Base-by-base conservation (phyloP, 2,113 vertebrate species). In the Drymodes brunneopygia region DNA sequence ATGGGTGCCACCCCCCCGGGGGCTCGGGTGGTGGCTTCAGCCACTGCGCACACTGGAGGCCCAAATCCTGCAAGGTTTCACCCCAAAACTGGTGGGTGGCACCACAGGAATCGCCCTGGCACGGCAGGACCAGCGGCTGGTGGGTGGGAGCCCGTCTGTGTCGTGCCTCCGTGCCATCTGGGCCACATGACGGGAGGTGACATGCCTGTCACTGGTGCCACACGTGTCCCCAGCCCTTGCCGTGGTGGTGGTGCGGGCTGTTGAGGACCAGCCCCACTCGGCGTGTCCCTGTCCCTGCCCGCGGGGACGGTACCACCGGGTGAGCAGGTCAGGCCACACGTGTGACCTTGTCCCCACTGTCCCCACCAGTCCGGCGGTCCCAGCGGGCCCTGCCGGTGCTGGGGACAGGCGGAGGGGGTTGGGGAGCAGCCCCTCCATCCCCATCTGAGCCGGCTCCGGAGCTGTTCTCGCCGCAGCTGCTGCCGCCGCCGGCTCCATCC, bases 41-140 rank as follows among this genome's bases (percentile, higher is more conserved):
- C 10, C 9, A 0, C 35, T 0, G 0, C 2, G 14, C 13, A 2
- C 2, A 0, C 21, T 4, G 15, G 8, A 2, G 44, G 40, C 31
- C 38, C 13, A 1, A 81, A 91, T 12, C 18, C 69, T 22, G 36
- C 21, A 3, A 28, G 47, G 5, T 82, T 64, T 74, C 61, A 56
- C 33, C 61, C 71, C 66, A 31, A 31, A 86, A 36, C 11, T 28
- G 35, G 12, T 9, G 65, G 42, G 56, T 42, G 56, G n/a, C 81
- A 28, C 36, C 10, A 0, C 0, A 4, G 70, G 38, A 23, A 9
- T 31, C 0, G 0, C 21, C 69, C 58, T 15, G 69, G 67, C 42
- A 17, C 1, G 1, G 33, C 4, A 2, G 67, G 31, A 27, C 2
- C 0, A 5, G 56, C 1, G 8, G 58, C 31, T 3, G 16, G 38